Evolutionary conservation across 2,888 invertebrate species (phyloP), one percentile per base, ranked within the genome.

Genomic region (Eretmocerus hayati): DNA sequence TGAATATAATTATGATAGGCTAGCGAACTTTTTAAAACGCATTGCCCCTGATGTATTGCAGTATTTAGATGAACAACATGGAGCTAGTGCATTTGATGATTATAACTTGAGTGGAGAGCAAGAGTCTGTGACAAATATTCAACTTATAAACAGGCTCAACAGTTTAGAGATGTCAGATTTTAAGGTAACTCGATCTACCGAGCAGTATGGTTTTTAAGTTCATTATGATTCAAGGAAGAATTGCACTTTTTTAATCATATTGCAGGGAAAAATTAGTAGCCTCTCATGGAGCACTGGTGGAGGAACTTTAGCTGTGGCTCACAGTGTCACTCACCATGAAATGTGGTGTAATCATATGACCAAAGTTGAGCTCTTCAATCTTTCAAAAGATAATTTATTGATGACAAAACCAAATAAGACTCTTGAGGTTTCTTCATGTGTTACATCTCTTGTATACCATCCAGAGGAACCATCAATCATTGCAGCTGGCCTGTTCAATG

Each of bases 371-470:
- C 58, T 71, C 35, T 70, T 65, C 42, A 63, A 63, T 55, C 52
- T 67, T 4, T 62, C 62, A 18, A 60, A 58, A 11, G 64, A 67
- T 6, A 60, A 65, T 52, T 54, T 56, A 50, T 48, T 67, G 36
- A 54, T 57, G 8, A 53, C 62, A 22, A 52, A 45, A 5, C 60
- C 65, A 13, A 59, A 49, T 16, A 67, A 59, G 52, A 57, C 50
- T 15, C 50, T 69, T 21, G 67, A 67, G 51, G 59, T 62, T 13
- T 65, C 73, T 50, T 66, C 74, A 18, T 78, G 78, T 44, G 66
- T 76, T 8, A 72, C 72, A 9, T 57, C 67, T 5, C 52, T 77
- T 15, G 59, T 69, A 33, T 78, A 75, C 63, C 78, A 78, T 63
- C 74, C 76, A 3, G 62, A 60, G 2, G 67, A 74, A 55, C 73